Percentiles rank a stretch among this genome's conserved stretches.
Evolutionary conservation across 2,797 vertebrate species (phyloP).

Genomic region (Gouania willdenowi): DNA sequence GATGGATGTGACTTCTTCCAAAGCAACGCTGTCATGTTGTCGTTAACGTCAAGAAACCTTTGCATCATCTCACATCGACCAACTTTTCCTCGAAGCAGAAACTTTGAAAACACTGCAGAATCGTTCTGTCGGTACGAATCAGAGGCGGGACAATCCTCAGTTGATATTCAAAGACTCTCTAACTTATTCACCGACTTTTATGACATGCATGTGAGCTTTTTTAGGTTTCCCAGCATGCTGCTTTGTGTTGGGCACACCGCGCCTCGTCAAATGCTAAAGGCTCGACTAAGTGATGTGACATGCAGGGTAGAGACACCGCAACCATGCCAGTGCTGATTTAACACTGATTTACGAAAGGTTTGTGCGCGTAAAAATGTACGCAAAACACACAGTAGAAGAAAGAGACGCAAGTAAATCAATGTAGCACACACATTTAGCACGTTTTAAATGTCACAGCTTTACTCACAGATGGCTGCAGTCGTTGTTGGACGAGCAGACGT

Average conservation of each 20-base stretch:
- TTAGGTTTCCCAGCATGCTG: constrained; percentile 70
- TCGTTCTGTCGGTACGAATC: too few relatives aligned
- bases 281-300: constrained; percentile 41
- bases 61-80: neutral
- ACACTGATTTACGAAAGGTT: too few relatives aligned
- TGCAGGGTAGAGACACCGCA: too few relatives aligned
- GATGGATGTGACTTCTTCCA: constrained; percentile 23
- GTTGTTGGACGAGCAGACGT: too few relatives aligned
- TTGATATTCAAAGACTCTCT: constrained; percentile 36
- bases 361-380: too few relatives aligned
- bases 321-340: too few relatives aligned
- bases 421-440: too few relatives aligned
- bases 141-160: constrained; percentile 3
- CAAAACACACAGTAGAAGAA: too few relatives aligned
- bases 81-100: constrained; percentile 2
- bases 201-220: constrained; percentile 71
- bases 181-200: constrained; percentile 42
- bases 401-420: too few relatives aligned
- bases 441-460: too few relatives aligned
- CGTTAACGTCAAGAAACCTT: constrained; percentile 6
- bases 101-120: constrained; percentile 9
- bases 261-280: constrained; percentile 28
- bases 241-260: constrained; percentile 48
- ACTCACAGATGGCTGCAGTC: too few relatives aligned
- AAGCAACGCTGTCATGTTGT: constrained; percentile 8